Evolutionary conservation across 2,888 invertebrate species (phyloP).

Genomic region (Archaeoteleia sp.): DNA sequence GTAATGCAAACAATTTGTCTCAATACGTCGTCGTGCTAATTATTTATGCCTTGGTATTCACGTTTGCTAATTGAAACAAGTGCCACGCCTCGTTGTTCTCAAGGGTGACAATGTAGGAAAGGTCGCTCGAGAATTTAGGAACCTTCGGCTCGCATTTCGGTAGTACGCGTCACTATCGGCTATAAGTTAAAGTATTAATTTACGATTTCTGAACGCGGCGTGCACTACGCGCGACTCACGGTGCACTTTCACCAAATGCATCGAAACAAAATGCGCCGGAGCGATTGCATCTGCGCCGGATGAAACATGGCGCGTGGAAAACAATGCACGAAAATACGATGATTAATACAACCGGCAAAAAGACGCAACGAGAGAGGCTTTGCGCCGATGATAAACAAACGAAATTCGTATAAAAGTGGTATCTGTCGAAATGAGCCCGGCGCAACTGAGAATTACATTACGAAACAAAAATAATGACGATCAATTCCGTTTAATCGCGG

Average conservation of each 20-base stretch:
- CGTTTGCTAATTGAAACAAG: slow-evolving; percentile 28
- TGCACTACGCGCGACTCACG: slow-evolving; percentile 26
- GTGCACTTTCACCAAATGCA: slow-evolving; percentile 35
- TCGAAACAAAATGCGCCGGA: slow-evolving; percentile 2
- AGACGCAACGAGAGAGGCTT: slow-evolving; percentile 18
- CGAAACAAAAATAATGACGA: slow-evolving; percentile 18
- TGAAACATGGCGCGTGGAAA: slow-evolving; percentile 32
- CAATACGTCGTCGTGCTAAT: slow-evolving; percentile 8
- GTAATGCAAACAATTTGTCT: slow-evolving; percentile 12
- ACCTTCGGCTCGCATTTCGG: slow-evolving; percentile 14
- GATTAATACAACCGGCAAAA: slow-evolving; percentile 23
- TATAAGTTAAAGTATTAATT: slow-evolving; percentile 32
- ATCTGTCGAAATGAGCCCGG: neutral
- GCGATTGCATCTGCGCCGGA: slow-evolving; percentile 21
- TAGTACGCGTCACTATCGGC: slow-evolving; percentile 1
- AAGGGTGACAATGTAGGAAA: slow-evolving; percentile 21
- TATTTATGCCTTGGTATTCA: slow-evolving; percentile 26
- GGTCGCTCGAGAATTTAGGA: slow-evolving; percentile 10
- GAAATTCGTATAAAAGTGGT: slow-evolving; percentile 1
- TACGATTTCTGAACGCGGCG: slow-evolving; percentile 24
- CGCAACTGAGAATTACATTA: neutral
- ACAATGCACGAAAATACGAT: slow-evolving; percentile 37
- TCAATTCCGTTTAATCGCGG: slow-evolving; percentile 20
- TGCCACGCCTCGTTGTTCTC: slow-evolving; percentile 12
- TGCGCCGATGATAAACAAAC: slow-evolving; percentile 17